Conservation (phyloP, 2,888 invertebrate species). For the Ypsolopha sequella region DNA sequence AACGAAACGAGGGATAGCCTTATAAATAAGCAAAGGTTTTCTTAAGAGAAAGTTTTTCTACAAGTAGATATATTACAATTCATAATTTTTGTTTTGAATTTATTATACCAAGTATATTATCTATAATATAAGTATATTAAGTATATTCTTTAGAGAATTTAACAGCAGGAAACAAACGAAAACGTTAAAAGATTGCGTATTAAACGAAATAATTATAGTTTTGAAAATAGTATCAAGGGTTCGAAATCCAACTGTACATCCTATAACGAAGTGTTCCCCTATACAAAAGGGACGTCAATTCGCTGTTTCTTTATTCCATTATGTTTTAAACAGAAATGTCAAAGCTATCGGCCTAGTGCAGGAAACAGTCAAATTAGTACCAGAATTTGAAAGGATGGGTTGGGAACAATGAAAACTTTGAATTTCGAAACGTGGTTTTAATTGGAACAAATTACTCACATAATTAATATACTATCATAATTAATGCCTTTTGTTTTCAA, state of each 20-base stretch:
- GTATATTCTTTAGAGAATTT: too few relatives aligned
- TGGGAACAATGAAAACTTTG: background rate
- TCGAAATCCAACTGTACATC: constrained; percentile 15
- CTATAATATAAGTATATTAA: too few relatives aligned
- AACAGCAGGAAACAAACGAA: too few relatives aligned
- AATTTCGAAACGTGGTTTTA: background rate
- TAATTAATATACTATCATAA: constrained; percentile 5
- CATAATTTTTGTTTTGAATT: background rate
- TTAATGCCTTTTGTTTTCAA: too few relatives aligned
- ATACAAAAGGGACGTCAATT: constrained; percentile 45
- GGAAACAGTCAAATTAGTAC: constrained; percentile 17
- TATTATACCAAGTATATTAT: too few relatives aligned
- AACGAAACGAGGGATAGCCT: too few relatives aligned
- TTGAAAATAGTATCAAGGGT: constrained; percentile 23
- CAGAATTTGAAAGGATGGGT: background rate
- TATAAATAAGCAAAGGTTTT: too few relatives aligned
- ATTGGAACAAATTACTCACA: constrained; percentile 16
- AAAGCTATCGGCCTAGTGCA: constrained; percentile 57
- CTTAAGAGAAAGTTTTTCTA: too few relatives aligned
- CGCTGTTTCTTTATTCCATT: constrained; percentile 70
- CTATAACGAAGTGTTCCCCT: constrained; percentile 53
- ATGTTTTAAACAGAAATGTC: constrained; percentile 65
- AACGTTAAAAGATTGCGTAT: too few relatives aligned
- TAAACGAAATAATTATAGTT: too few relatives aligned
- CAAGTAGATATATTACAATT: background rate